These are phyloP conservation scores for chimpanzee (Pan troglodytes) DNA, from an alignment of 2,113 vertebrate species.

Conservation along the genomic window DNA sequence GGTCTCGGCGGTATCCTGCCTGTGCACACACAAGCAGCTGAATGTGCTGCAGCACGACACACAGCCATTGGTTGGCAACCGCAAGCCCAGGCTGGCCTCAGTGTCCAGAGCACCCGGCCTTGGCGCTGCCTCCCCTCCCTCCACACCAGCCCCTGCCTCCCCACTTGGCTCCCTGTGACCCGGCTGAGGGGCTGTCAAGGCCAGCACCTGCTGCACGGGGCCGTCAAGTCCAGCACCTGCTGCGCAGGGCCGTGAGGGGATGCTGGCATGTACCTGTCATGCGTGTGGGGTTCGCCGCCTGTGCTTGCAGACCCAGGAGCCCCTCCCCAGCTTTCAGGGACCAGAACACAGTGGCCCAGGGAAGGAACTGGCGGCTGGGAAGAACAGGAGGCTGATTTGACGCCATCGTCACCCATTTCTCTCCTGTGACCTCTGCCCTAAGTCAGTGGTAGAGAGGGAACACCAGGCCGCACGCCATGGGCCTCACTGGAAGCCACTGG, in stretches of 20 bases:
- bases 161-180: not conserved
- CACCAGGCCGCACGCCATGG: too few relatives aligned
- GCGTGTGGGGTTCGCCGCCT: not conserved
- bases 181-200: not conserved
- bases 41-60: not conserved
- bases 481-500: not conserved
- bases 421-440: not conserved
- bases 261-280: rapidly evolving
- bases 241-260: not conserved
- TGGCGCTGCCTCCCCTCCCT: not conserved
- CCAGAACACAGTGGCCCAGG: not conserved
- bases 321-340: not conserved
- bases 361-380: not conserved
- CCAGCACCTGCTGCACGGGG: not conserved
- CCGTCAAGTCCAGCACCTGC: not conserved
- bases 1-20: not conserved
- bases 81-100: not conserved
- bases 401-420: not conserved
- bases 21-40: too few relatives aligned
- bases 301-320: not conserved
- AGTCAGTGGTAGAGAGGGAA: not conserved
- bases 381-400: not conserved
- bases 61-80: too few relatives aligned
- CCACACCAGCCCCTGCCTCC: not conserved
- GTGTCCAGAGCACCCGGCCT: not conserved